Evolutionary conservation across 2,888 invertebrate species (phyloP), one percentile per base, ranked within the genome.

Genomic region (Julus scanicus): DNA sequence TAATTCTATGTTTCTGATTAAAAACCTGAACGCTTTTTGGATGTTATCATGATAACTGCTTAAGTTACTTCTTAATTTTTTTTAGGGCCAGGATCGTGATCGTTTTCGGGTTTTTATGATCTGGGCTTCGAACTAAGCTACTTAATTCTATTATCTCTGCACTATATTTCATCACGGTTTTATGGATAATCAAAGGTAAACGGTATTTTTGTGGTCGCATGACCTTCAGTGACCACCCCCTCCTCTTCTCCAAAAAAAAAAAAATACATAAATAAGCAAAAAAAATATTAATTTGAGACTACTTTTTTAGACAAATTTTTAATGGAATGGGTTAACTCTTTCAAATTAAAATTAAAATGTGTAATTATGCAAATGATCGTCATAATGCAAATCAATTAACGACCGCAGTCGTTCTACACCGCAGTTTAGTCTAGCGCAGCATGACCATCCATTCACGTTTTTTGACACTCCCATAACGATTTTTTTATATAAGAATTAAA

Each of bases 1-100:
- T 80, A 80, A 80, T 80, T 80, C 37, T 37, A 80, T 80, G 80
- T 80, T 80, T 80, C 80, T 80, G 80, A 37, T 80, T 80, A 80
- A 80, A 80, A 80, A 80, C 80, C 80, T 80, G 80, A 80, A 37
- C 37, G 5, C 37, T 80, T 80, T 53, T 80, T 13, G 80, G 80
- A 37, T 80, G 80, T 4, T 29, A 80, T 80, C 80, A 29, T 37
- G 80, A 80, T 80, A 80, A 80, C 80, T 80, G 37, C 4, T 1
- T 13, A 80, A 5, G 80, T 37, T 9, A 29, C 71, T 71, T 57
- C n/a, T n/a, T 29, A 29, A 29, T 2, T 9, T 29, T 20, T 29
- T n/a, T n/a, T 20, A 29, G 29, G 29, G 29, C 9, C 29, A 71
- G 80, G 37, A 80, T 80, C 80, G 80, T 80, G 80, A 80, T 37